These are phyloP conservation scores for Thryonomys swinderianus DNA, from an alignment of 2,113 vertebrate genomes.

Conservation along the genomic window DNA sequence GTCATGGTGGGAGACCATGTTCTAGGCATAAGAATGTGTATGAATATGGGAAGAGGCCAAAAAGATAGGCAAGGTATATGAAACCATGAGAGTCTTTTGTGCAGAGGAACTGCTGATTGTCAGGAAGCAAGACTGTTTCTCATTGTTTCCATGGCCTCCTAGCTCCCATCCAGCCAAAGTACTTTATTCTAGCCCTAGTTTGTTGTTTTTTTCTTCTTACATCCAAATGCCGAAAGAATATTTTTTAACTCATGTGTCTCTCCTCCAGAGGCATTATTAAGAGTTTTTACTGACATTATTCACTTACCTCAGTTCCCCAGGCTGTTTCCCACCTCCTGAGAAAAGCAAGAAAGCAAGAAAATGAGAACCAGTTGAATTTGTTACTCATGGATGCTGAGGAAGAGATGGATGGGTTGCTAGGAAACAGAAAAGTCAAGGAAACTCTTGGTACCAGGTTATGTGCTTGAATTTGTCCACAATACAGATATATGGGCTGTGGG, in stretches of 20 bases:
- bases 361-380: not conserved
- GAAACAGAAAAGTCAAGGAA: not conserved
- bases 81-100: not conserved
- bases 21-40: not conserved
- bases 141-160: not conserved
- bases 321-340: not conserved
- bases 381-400: not conserved
- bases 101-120: too few relatives aligned
- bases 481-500: not conserved
- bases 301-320: not conserved
- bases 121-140: not conserved
- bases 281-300: not conserved
- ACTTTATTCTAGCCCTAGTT: not conserved
- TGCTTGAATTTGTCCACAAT: not conserved
- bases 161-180: too few relatives aligned
- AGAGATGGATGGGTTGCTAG: not conserved
- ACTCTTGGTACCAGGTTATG: not conserved
- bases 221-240: not conserved
- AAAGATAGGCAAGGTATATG: not conserved
- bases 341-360: not conserved
- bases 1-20: not conserved
- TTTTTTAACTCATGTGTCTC: not conserved
- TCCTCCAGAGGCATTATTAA: not conserved
- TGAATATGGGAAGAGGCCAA: not conserved
- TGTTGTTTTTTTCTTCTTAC: not conserved